phyloP scores from a whole-genome alignment of 2,113 vertebrate species.

The Recurvirostra avosetta region DNA sequence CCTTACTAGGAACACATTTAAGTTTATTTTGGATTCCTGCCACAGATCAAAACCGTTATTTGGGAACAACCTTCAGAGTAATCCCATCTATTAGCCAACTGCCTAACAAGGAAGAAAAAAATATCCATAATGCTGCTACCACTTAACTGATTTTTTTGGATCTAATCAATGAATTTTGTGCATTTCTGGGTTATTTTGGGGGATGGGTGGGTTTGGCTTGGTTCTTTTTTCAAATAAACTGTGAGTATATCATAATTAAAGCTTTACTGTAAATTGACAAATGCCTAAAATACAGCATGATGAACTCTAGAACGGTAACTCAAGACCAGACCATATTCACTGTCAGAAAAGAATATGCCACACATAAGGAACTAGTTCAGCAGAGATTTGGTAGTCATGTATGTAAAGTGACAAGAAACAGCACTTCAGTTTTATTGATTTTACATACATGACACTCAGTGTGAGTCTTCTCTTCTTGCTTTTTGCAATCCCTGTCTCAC shows the following conservation, averaged over 20 bases:
- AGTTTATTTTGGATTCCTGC: background rate
- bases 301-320: background rate
- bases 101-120: background rate
- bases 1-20: background rate
- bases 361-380: background rate
- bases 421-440: background rate
- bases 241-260: background rate
- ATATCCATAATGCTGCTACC: background rate
- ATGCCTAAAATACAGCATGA: background rate
- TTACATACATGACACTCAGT: background rate
- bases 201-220: background rate
- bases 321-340: background rate
- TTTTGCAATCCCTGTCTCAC: background rate
- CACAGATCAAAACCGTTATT: background rate
- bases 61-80: background rate
- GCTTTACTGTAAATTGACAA: background rate
- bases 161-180: background rate
- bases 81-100: background rate
- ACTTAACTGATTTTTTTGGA: background rate
- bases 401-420: background rate
- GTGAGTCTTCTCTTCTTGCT: background rate
- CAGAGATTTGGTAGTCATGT: background rate
- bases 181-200: rapidly evolving
- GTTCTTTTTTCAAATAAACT: background rate
- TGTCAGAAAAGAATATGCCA: background rate